A percentile compares a stretch with the other conserved stretches of the same genome.
Conservation (phyloP, 2,888 invertebrate species). For the Hesperia comma region DNA sequence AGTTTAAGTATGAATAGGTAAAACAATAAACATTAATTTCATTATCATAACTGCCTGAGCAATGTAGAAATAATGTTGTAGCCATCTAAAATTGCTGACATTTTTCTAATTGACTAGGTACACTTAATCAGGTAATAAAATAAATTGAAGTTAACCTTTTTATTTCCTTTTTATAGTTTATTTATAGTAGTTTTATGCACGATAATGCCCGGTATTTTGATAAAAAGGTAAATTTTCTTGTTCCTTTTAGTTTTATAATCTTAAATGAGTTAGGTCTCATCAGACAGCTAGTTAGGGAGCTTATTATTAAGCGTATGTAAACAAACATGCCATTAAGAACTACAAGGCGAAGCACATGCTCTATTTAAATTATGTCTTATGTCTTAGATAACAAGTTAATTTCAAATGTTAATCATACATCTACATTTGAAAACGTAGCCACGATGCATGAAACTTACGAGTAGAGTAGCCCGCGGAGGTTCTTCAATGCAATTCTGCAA, state of each 20-base stretch:
- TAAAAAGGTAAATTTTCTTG: constrained; percentile 9
- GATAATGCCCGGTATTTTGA: background rate
- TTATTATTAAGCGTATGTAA: background rate
- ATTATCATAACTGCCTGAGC: constrained; percentile 25
- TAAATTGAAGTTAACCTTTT: constrained; percentile 15
- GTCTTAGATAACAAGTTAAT: constrained; percentile 14
- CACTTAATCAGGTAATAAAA: constrained; percentile 19
- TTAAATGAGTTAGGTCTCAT: constrained; percentile 1
- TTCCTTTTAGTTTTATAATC: constrained; percentile 2
- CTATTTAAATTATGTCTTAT: background rate
- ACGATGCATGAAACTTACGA: background rate
- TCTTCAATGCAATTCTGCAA: no score
- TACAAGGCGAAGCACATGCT: background rate
- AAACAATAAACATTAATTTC: constrained; percentile 26
- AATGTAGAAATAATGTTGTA: constrained; percentile 13
- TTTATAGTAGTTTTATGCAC: background rate
- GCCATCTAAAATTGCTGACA: constrained; percentile 21
- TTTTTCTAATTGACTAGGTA: constrained; percentile 31
- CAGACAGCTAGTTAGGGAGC: background rate
- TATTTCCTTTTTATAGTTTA: background rate
- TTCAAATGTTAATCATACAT: constrained; percentile 1
- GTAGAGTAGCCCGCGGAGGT: background rate
- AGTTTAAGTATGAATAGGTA: constrained; percentile 3
- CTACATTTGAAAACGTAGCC: background rate
- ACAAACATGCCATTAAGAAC: background rate